phyloP scores from a whole-genome alignment of 1,140 invertebrate genomes.

The Delia radicum region DNA sequence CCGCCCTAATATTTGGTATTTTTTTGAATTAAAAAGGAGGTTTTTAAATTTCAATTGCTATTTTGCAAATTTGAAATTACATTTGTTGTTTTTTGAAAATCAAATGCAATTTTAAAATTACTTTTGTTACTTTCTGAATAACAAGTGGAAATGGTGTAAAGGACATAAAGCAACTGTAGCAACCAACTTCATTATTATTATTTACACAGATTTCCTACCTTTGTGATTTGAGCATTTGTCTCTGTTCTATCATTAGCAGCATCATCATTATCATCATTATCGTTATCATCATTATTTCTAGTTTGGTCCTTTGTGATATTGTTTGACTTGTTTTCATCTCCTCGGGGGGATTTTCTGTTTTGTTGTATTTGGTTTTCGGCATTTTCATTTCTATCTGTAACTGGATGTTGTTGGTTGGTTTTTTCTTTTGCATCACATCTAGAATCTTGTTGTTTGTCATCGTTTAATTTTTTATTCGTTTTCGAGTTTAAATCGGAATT shows the following conservation, averaged over 20 bases:
- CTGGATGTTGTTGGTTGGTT: slow-evolving; percentile 14
- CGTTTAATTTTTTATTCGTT: slow-evolving; percentile 16
- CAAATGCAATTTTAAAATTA: no score
- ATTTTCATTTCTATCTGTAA: background rate
- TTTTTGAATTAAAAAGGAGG: no score
- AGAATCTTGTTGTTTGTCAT: slow-evolving; percentile 22
- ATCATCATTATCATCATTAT: background rate
- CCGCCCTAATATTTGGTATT: no score
- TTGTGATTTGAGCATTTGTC: background rate
- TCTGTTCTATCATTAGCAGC: background rate
- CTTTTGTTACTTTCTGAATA: no score
- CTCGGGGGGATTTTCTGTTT: slow-evolving; percentile 17
- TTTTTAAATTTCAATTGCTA: no score
- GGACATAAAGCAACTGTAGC: no score
- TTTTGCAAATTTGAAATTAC: no score
- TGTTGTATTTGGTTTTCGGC: no score
- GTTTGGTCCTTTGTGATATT: background rate
- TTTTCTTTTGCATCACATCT: slow-evolving; percentile 7
- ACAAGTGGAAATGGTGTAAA: no score
- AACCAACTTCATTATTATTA: no score
- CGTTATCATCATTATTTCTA: background rate
- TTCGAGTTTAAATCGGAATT: slow-evolving; percentile 47
- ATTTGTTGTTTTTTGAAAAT: no score
- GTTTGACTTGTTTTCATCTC: slow-evolving; percentile 3
- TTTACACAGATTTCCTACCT: background rate